These are phyloP conservation scores for Tursiops truncatus DNA, from an alignment of 2,113 vertebrate genomes.

Conservation along the genomic window DNA sequence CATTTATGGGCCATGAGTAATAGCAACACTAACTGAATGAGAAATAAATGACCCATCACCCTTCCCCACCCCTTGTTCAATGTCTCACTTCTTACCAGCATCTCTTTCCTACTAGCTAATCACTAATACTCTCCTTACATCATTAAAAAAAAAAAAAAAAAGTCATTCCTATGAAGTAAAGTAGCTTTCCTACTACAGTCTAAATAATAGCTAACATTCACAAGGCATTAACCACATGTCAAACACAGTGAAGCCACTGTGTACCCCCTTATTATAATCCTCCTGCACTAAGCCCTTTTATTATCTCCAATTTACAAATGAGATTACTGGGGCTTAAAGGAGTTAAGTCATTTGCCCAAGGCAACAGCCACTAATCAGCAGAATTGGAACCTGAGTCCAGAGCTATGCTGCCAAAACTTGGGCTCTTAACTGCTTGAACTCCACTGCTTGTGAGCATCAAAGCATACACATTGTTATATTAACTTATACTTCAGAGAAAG, in stretches of 20 bases:
- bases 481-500: neutral
- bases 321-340: neutral
- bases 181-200: neutral
- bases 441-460: neutral
- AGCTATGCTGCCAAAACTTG: neutral
- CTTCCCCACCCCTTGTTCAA: neutral
- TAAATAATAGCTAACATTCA: neutral
- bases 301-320: neutral
- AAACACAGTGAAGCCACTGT: neutral
- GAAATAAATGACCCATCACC: neutral
- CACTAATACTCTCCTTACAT: neutral
- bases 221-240: neutral
- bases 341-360: neutral
- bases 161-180: neutral
- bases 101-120: neutral
- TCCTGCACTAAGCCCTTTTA: neutral
- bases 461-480: neutral
- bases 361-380: neutral
- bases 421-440: neutral
- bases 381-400: neutral
- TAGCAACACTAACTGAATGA: neutral
- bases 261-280: neutral
- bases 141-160: neutral
- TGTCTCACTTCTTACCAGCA: neutral
- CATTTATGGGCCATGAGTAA: neutral